A percentile compares a stretch with the other conserved stretches of the same genome.
phyloP scores from a whole-genome alignment of 2,888 invertebrate genomes.

The Coecobrya sp. region DNA sequence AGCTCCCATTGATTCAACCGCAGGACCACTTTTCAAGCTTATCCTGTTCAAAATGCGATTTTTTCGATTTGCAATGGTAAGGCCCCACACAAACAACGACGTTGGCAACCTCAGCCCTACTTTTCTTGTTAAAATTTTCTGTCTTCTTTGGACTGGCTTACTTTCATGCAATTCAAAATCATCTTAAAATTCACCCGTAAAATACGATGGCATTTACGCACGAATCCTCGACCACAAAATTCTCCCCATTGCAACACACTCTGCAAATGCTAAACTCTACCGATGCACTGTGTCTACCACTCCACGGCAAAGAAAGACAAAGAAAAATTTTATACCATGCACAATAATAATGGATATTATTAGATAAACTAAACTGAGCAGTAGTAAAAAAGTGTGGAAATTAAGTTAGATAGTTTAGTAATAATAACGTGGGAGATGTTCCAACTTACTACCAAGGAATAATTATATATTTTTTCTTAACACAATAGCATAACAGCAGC shows the following conservation, averaged over 20 bases:
- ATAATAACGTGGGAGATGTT: constrained; percentile 71
- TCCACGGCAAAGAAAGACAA: too few relatives aligned
- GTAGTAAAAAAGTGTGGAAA: constrained; percentile 17
- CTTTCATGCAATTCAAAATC: constrained; percentile 46
- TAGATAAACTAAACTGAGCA: background rate
- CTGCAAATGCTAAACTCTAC: background rate
- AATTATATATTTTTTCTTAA: constrained; percentile 67
- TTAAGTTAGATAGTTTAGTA: constrained; percentile 72
- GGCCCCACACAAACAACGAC: too few relatives aligned
- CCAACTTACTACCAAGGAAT: too few relatives aligned
- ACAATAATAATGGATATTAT: too few relatives aligned
- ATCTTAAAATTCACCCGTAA: constrained; percentile 50
- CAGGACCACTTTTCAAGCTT: too few relatives aligned
- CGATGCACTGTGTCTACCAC: too few relatives aligned
- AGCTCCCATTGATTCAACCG: too few relatives aligned
- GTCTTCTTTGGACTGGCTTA: background rate
- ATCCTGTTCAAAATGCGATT: too few relatives aligned
- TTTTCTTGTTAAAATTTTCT: constrained; percentile 3
- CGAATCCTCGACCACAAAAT: constrained; percentile 7
- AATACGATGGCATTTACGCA: constrained; percentile 9
- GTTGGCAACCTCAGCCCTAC: constrained; percentile 3
- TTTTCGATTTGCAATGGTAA: too few relatives aligned
- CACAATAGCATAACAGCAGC: constrained; percentile 38
- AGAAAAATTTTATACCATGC: too few relatives aligned
- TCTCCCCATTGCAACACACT: background rate